A percentile compares a stretch with the other conserved stretches of the same genome.
Conservation (phyloP, 1,140 invertebrate genomes). For the Calycopis cecrops region DNA sequence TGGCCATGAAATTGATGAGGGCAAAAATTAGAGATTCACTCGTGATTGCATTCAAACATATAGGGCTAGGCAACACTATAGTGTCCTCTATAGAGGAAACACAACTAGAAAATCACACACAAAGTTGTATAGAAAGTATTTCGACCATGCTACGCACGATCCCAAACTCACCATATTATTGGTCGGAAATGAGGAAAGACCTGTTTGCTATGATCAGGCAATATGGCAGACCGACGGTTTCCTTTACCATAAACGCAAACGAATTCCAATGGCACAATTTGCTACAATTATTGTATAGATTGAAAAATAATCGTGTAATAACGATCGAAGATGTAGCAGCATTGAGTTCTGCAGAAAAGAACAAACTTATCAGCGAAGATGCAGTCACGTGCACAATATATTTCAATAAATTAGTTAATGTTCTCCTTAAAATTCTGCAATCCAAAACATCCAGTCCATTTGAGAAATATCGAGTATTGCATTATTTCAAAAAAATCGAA, state of each 20-base stretch:
- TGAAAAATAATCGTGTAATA: conserved; percentile 39
- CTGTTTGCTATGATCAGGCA: conserved; percentile 63
- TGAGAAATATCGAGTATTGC: conserved; percentile 34
- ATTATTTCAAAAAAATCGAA: conserved; percentile 60
- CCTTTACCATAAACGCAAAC: conserved; percentile 50
- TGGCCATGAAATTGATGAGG: conserved; percentile 32
- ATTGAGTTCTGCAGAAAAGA: conserved; percentile 37
- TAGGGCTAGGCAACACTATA: conserved; percentile 23
- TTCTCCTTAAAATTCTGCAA: conserved; percentile 25
- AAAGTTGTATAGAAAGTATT: conserved; percentile 32
- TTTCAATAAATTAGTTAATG: conserved; percentile 42
- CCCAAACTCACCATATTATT: conserved; percentile 41
- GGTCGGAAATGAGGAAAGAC: conserved; percentile 47
- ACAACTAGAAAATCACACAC: conserved; percentile 23
- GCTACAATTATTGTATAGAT: conserved; percentile 49
- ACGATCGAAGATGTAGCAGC: conserved; percentile 21
- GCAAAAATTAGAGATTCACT: conserved; percentile 24
- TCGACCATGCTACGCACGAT: conserved; percentile 24
- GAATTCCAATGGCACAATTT: conserved; percentile 55
- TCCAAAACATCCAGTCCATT: conserved; percentile 46
- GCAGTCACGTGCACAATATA: conserved; percentile 61
- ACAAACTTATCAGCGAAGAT: conserved; percentile 50
- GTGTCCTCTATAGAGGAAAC: conserved; percentile 25
- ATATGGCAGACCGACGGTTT: conserved; percentile 43
- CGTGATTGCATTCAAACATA: conserved; percentile 27